Evolutionary conservation across 2,113 vertebrate species (phyloP).

Genomic region (Scomber japonicus): DNA sequence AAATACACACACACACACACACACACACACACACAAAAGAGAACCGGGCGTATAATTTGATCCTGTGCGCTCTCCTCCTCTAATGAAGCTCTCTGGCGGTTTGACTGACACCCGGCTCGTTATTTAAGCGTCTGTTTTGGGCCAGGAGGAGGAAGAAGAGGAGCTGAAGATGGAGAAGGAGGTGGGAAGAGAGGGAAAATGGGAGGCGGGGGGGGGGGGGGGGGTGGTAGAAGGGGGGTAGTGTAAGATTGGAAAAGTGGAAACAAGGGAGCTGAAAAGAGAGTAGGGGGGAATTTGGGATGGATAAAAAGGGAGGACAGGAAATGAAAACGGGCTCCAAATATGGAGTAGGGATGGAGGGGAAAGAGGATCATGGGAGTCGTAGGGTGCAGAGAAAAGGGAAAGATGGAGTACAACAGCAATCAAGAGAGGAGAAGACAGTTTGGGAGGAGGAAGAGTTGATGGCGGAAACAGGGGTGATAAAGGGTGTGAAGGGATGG

Average conservation of each 20-base stretch:
- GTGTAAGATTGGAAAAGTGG: constrained; percentile 23
- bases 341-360: constrained; percentile 25
- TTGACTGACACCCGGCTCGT: constrained; percentile 80
- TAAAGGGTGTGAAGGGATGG: constrained; percentile 54
- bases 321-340: constrained; percentile 36
- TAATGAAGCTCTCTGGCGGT: constrained; percentile 79
- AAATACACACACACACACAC: constrained; percentile 36
- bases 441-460: constrained; percentile 50
- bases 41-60: constrained; percentile 75
- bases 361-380: constrained; percentile 31
- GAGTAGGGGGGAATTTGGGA: constrained; percentile 25
- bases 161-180: not conserved
- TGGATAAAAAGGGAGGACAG: constrained; percentile 42
- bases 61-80: constrained; percentile 74
- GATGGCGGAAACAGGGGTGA: constrained; percentile 57
- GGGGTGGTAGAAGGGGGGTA: not conserved
- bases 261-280: constrained; percentile 43
- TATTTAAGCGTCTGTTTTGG: constrained; percentile 74
- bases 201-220: too few species aligned
- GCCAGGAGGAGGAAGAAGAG: constrained; percentile 56
- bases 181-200: not conserved
- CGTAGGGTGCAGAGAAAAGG: not conserved
- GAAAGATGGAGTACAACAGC: not conserved
- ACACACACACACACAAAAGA: constrained; percentile 49
- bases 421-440: constrained; percentile 43